Base-by-base conservation (phyloP, 64 coral and sea anemone species). In the Platygyra sinensis region DNA sequence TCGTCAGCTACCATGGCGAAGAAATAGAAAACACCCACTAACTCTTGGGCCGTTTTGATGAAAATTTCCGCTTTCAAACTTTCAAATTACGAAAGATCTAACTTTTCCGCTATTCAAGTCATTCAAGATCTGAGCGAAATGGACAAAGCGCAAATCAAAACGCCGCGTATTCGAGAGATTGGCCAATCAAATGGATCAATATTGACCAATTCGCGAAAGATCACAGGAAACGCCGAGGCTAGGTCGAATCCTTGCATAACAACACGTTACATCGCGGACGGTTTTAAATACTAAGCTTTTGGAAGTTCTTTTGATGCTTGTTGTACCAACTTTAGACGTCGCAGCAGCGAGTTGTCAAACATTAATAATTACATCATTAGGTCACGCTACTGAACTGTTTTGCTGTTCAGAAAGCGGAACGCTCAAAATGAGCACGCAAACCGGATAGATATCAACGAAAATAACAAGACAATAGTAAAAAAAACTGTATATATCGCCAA, bases 1-100 rank as follows among this genome's bases (percentile, higher is more conserved):
- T 94, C 33, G 33, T 36, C 93, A 18, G 81, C 87, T 5, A 86
- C 93, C 93, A 94, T 94, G 15, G 10, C 15, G 8, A 22, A 49
- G 16, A 5, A 22, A 76, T 17, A 4, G 11, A 19, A 49, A 76
- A 16, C 17, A 24, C 18, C 64, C 80, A 38, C 59, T 63, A 13
- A 65, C 60, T 18, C 8, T 17, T 18, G 30, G 13, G 59, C 12
- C 19, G 80, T 22, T 82, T 82, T 50, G 5, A 11, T 36, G 13
- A 76, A 52, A 17, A 76, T 76, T 49, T 20, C 20, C 10, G 31
- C 74, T 39, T 52, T 20, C 2, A 49, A 42, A 50, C 74, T 19
- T 52, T 20, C 2, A 49, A 42, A 50, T 76, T 22, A 0, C 22
- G 19, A 49, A 42, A 36, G 32, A 10, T 32, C 69, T 13, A 72